Evolutionary conservation across 2,113 vertebrate species (phyloP), one percentile per base, ranked within the genome.

Genomic region (Odontophorus gujanensis): DNA sequence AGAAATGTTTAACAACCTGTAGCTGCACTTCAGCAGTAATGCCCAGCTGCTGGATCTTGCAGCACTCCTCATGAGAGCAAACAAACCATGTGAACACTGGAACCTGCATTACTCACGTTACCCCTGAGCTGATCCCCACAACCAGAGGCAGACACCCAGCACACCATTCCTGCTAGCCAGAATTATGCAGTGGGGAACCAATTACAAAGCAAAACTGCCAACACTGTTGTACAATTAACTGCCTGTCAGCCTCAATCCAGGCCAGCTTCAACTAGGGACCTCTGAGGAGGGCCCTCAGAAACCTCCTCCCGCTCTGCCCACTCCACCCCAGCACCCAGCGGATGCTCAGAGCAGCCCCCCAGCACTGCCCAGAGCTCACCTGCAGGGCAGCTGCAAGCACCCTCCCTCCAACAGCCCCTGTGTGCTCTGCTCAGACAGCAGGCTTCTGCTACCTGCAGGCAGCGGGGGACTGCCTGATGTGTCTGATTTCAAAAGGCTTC

Each of bases 71-170:
- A 88, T 24, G 76, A 91, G 74, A 76, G 57, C 43, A 80, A 58
- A 61, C 74, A 63, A 75, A 17, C 25, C 2, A 58, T 15, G 50
- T 55, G 26, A 43, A 25, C 73, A 42, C 69, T 21, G 81, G 88
- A 78, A 91, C 90, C 85, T 72, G 65, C 28, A 13, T 21, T 89
- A 73, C 59, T 91, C n/a, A n/a, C 5, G 16, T 28, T 55, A 34
- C 68, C 72, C 68, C 14, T 9, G 21, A 89, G 87, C 30, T 36
- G 87, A 74, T 85, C 81, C 69, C 53, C 95, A 82, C 68, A 47
- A 36, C 81, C 91, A 90, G 81, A 90, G 51, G 77, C 80, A 87
- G 96, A 96, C 90, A 97, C 89, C 91, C 93, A 94, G 92, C 78
- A 83, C 19, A 15, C 13, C 9, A 1, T 13, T 81, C 55, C 81